These are phyloP conservation scores for Agrypnus murinus DNA, from an alignment of 2,888 invertebrate species.

Conservation along the genomic window DNA sequence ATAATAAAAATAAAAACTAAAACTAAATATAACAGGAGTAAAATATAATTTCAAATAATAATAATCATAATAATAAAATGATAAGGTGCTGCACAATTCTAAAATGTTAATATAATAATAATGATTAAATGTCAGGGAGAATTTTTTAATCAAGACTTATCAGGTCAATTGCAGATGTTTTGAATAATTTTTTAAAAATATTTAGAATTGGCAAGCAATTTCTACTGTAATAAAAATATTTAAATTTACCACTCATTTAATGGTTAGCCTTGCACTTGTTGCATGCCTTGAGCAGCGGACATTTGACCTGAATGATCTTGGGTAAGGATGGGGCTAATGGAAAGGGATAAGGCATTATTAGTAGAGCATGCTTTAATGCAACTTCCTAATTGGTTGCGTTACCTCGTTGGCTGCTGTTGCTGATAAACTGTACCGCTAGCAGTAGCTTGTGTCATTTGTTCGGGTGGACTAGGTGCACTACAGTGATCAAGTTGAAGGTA, in stretches of 20 bases:
- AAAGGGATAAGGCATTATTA: slow-evolving; percentile 2
- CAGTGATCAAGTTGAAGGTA: background rate
- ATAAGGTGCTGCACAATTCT: slow-evolving; percentile 39
- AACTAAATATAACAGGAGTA: slow-evolving; percentile 18
- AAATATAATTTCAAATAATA: too few species aligned
- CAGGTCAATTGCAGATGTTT: slow-evolving; percentile 39
- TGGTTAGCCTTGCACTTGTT: slow-evolving; percentile 29
- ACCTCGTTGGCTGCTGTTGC: slow-evolving; percentile 11
- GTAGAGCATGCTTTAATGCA: background rate
- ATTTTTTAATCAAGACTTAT: slow-evolving; percentile 39
- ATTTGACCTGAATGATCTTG: slow-evolving; percentile 47
- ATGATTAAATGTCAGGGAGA: background rate
- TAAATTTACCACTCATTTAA: slow-evolving; percentile 22
- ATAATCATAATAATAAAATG: slow-evolving; percentile 29
- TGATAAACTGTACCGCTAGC: too few species aligned
- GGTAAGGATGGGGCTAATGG: slow-evolving; percentile 20
- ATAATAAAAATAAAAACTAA: slow-evolving; percentile 54
- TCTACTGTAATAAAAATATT: slow-evolving; percentile 10
- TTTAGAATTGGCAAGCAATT: slow-evolving; percentile 40
- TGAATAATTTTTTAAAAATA: background rate
- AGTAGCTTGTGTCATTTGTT: background rate
- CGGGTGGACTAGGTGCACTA: slow-evolving; percentile 1
- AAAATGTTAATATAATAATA: slow-evolving; percentile 24
- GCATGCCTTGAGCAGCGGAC: slow-evolving; percentile 30
- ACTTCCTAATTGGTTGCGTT: background rate